A percentile compares a stretch with the other conserved stretches of the same genome.
phyloP scores from a whole-genome alignment of 1,140 invertebrate species.

The Coenobita brevimanus region DNA sequence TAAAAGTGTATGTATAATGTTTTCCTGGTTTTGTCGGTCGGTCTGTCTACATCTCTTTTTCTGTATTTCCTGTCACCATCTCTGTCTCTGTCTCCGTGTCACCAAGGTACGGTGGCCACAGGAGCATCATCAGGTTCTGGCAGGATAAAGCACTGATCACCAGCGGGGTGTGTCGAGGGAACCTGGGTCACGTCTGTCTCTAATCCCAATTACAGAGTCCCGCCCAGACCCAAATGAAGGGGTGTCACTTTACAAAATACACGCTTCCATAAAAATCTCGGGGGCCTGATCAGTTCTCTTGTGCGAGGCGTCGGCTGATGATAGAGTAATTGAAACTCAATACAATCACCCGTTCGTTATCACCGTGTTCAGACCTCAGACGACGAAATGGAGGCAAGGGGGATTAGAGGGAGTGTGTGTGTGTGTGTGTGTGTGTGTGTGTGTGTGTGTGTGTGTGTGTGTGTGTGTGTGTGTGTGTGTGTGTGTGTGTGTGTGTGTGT shows the following conservation, averaged over 20 bases:
- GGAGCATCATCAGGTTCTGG: not conserved
- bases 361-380: conserved; percentile 23
- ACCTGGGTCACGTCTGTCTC: conserved; percentile 18
- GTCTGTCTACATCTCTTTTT: too few relatives aligned
- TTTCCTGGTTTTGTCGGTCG: too few relatives aligned
- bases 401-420: conserved; percentile 31
- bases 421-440: conserved; percentile 27
- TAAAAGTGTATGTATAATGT: too few relatives aligned
- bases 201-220: conserved; percentile 40
- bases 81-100: too few relatives aligned
- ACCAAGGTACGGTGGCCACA: not conserved
- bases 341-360: conserved; percentile 52
- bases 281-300: conserved; percentile 53
- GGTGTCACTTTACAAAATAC: conserved; percentile 59
- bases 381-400: conserved; percentile 9
- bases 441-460: too few relatives aligned
- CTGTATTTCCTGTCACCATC: too few relatives aligned
- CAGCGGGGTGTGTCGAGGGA: not conserved
- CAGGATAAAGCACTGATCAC: conserved; percentile 40
- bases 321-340: conserved; percentile 57
- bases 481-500: too few relatives aligned
- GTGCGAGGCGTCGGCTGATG: conserved; percentile 49
- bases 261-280: conserved; percentile 53
- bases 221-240: conserved; percentile 36
- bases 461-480: too few relatives aligned